Base-by-base conservation (phyloP, 2,888 invertebrate genomes). In the Ectemnius continuus region DNA sequence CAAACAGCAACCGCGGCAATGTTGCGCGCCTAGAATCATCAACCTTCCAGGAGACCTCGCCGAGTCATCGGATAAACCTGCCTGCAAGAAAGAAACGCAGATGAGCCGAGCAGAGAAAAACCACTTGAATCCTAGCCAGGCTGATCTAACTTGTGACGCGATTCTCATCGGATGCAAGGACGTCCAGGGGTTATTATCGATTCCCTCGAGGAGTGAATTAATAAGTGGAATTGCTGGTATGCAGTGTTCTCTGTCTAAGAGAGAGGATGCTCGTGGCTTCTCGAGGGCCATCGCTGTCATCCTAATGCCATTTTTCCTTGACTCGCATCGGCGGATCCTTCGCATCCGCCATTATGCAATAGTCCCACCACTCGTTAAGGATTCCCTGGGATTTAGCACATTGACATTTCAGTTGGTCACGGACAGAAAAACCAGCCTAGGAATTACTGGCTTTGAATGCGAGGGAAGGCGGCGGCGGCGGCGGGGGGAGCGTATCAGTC, bases 351-450 rank as follows among this genome's bases (percentile, higher is more conserved):
- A 36, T 36, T 36, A 11, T 36, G 36, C 36, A 36, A 36, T 6
- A 36, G 36, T 52, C 52, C 36, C n/a, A 13, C 36, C n/a, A 13
- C 52, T 52, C n/a, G 52, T 52, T 52, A 52, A 52, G 52, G 52
- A 52, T 52, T 52, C 52, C 1, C 52, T 13, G 52, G 52, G 52
- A 52, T 52, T 52, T 16, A 52, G 52, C 52, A 52, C 52, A 14
- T 14, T 52, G 52, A 52, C 52, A 52, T 52, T 52, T 52, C 52
- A 52, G 52, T 52, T 52, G 52, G 52, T 52, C 52, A 52, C 52
- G 52, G 52, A 52, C 52, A 52, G 36, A 36, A 36, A 36, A 36
- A 36, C 36, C 36, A 36, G 36, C 36, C 23, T 36, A 36, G 36
- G 36, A 36, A 36, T 36, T 36, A 36, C 36, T 8, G 36, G 36